Evolutionary conservation across 1,140 invertebrate species (phyloP).

Genomic region (Sinonovacula constricta): DNA sequence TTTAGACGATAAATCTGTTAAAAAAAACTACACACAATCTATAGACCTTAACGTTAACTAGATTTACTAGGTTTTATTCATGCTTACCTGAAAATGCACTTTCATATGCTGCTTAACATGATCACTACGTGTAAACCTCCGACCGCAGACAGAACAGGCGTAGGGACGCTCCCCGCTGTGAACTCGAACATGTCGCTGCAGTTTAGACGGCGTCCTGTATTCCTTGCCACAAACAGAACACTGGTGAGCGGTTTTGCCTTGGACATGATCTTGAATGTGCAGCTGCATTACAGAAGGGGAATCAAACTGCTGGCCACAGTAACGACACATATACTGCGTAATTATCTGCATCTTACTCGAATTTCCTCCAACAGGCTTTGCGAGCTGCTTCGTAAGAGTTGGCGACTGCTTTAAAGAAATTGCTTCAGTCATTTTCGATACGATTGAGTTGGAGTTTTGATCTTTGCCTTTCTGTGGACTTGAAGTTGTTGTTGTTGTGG

Average conservation of each 20-base stretch:
- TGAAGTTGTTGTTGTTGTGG: too few relatives aligned
- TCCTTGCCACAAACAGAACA: conserved; percentile 91
- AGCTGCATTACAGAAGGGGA: conserved; percentile 66
- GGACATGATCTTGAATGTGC: conserved; percentile 63
- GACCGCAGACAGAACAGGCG: conserved; percentile 89
- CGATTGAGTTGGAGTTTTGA: conserved; percentile 19
- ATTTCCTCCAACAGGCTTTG: conserved; percentile 15
- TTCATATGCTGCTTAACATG: conserved; percentile 73
- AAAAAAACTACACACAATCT: too few relatives aligned
- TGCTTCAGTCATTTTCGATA: conserved; percentile 38
- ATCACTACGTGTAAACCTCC: conserved; percentile 92
- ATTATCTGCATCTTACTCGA: conserved; percentile 55
- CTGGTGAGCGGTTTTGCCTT: conserved; percentile 81
- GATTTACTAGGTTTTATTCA: too few relatives aligned
- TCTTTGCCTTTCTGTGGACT: too few relatives aligned
- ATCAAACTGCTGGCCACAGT: conserved; percentile 70
- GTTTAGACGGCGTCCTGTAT: conserved; percentile 94
- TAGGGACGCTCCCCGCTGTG: conserved; percentile 97
- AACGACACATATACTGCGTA: conserved; percentile 69
- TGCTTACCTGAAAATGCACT: conserved; percentile 67
- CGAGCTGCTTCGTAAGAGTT: conserved; percentile 36
- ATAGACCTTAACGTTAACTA: too few relatives aligned
- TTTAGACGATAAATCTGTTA: too few relatives aligned
- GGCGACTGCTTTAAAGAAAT: conserved; percentile 46
- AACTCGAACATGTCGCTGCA: conserved; percentile 91